Percentiles rank a stretch among this genome's conserved stretches.
Evolutionary conservation across 1,140 invertebrate species (phyloP).

Genomic region (Helicoverpa zea): DNA sequence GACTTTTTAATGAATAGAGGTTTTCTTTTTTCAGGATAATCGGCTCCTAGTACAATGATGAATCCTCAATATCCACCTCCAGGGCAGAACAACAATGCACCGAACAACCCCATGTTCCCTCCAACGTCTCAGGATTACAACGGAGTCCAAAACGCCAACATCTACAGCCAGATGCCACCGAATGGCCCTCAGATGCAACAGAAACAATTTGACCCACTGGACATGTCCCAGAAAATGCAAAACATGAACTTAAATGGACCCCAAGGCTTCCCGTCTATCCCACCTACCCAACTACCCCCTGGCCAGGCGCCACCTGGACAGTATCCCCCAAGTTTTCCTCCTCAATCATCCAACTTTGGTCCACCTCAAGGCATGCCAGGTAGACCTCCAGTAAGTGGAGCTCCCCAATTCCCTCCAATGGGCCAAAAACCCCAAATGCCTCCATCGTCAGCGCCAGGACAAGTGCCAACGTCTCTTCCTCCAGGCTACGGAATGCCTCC

Average conservation of each 20-base stretch:
- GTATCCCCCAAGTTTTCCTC: slow-evolving; percentile 65
- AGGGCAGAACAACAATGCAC: slow-evolving; percentile 83
- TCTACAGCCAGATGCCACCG: slow-evolving; percentile 72
- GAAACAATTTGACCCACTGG: slow-evolving; percentile 64
- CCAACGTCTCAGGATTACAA: slow-evolving; percentile 77
- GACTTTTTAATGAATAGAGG: background rate
- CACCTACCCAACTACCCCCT: slow-evolving; percentile 75
- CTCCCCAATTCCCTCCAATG: slow-evolving; percentile 65
- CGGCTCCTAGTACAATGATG: slow-evolving; percentile 77
- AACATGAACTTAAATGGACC: slow-evolving; percentile 79
- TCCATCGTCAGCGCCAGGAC: slow-evolving; percentile 64
- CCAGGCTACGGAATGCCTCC: slow-evolving; percentile 62
- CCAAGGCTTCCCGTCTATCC: slow-evolving; percentile 66
- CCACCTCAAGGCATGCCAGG: slow-evolving; percentile 66
- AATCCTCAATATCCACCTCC: slow-evolving; percentile 83
- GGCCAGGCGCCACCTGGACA: slow-evolving; percentile 75
- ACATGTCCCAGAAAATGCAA: slow-evolving; percentile 83
- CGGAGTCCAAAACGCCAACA: slow-evolving; percentile 79
- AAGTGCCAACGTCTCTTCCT: slow-evolving; percentile 53
- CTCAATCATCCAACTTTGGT: slow-evolving; percentile 68
- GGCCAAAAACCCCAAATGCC: slow-evolving; percentile 64
- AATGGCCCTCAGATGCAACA: slow-evolving; percentile 64
- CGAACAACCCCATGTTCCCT: slow-evolving; percentile 74
- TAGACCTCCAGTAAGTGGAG: slow-evolving; percentile 64
- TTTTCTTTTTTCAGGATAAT: slow-evolving; percentile 63